Evolutionary conservation across 2,888 invertebrate genomes (phyloP).

Genomic region (Drosophila cracens): DNA sequence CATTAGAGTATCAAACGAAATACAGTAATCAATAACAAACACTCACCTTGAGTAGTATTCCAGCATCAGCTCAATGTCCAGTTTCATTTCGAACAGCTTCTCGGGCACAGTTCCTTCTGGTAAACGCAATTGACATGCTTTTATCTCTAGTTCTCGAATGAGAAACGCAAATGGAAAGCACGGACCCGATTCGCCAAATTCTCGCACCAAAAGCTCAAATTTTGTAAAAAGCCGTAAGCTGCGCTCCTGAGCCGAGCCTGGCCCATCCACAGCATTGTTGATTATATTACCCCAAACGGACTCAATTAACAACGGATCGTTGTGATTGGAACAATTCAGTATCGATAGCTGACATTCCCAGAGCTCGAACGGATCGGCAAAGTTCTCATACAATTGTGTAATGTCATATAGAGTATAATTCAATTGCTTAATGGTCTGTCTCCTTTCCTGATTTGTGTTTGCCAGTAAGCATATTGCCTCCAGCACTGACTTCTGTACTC

Average conservation of each 20-base stretch:
- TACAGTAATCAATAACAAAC: background rate
- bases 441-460: conserved; percentile 86
- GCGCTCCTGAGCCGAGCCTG: conserved; percentile 86
- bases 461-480: conserved; percentile 87
- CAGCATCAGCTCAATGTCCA: conserved; percentile 91
- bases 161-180: conserved; percentile 96
- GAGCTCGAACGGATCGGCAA: conserved; percentile 94
- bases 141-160: conserved; percentile 91
- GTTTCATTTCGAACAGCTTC: conserved; percentile 90
- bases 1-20: background rate
- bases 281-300: conserved; percentile 95
- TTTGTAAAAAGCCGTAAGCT: conserved; percentile 90
- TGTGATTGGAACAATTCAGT: conserved; percentile 96
- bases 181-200: conserved; percentile 92
- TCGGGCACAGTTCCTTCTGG: conserved; percentile 91
- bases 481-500: conserved; percentile 91
- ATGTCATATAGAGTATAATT: conserved; percentile 94
- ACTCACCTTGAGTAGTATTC: conserved; percentile 90
- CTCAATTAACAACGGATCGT: conserved; percentile 94
- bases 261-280: conserved; percentile 83
- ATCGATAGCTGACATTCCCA: conserved; percentile 98
- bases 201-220: conserved; percentile 90
- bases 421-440: conserved; percentile 89
- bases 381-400: conserved; percentile 95
- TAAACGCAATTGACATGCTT: conserved; percentile 90